phyloP scores from a whole-genome alignment of 2,797 vertebrate genomes.

The Alcedo quadribrachys region DNA sequence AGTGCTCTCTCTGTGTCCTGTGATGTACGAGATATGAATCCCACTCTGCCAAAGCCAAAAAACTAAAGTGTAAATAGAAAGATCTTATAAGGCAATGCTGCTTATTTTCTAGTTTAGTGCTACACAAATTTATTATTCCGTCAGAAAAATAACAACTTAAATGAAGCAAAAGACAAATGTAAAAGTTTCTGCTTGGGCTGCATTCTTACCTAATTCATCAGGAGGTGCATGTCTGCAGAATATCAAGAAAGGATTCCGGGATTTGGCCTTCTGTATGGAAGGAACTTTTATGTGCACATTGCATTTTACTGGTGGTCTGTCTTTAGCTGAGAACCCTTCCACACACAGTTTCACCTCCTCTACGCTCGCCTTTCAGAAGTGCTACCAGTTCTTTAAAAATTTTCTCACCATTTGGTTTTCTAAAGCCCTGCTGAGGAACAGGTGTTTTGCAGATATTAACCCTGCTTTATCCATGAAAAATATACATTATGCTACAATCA shows the following conservation, averaged over 20 bases:
- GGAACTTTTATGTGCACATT: not conserved
- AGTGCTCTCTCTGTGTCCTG: not conserved
- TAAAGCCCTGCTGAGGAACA: not conserved
- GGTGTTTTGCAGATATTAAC: not conserved
- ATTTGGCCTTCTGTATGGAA: not conserved
- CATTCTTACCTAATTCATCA: not conserved
- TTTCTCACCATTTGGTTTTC: not conserved
- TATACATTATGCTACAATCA: not conserved
- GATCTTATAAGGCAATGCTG: not conserved
- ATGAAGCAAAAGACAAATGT: not conserved
- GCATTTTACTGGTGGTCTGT: not conserved
- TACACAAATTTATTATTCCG: not conserved
- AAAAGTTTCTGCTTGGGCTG: not conserved
- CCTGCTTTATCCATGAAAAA: not conserved
- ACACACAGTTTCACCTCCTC: not conserved
- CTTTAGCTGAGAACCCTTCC: not conserved
- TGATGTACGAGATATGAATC: not conserved
- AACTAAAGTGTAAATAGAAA: not conserved
- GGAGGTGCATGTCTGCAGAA: not conserved
- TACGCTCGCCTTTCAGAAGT: not conserved
- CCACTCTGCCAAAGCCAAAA: conserved; percentile 15
- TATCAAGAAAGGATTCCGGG: not conserved
- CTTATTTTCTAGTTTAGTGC: not conserved
- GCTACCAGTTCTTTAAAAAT: not conserved
- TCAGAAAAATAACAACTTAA: not conserved